Percentiles rank a stretch among this genome's conserved stretches.
Conservation (phyloP, 30 jellyfish, hydroid and myxozoan genomes). For the Chrysaora quinquecirrha region DNA sequence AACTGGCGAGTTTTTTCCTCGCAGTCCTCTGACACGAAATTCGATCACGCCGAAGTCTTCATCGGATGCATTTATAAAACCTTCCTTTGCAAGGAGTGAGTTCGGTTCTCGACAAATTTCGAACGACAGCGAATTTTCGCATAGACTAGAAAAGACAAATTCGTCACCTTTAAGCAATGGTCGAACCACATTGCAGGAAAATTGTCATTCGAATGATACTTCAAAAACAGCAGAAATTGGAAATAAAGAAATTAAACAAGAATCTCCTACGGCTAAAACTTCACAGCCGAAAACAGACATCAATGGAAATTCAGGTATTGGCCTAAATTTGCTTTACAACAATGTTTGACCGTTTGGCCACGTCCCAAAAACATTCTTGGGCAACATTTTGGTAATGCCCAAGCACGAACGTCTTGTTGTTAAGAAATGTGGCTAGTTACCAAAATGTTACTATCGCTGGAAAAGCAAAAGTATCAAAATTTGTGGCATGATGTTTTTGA, state of each 20-base stretch:
- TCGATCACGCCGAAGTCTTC: constrained; percentile 29
- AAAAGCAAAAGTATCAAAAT: too few relatives aligned
- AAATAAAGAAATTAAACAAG: constrained; percentile 32
- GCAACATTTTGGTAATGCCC: too few relatives aligned
- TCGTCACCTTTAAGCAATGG: constrained; percentile 13
- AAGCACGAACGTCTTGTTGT: too few relatives aligned
- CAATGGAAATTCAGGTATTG: constrained; percentile 64
- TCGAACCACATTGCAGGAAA: background rate
- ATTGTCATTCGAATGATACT: background rate
- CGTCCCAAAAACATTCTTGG: too few relatives aligned
- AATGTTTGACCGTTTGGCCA: too few relatives aligned
- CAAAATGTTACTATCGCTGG: too few relatives aligned
- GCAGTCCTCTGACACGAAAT: constrained; percentile 27
- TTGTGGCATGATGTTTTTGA: too few relatives aligned
- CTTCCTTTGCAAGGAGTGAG: constrained; percentile 57
- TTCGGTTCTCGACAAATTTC: constrained; percentile 41
- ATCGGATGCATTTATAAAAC: constrained; percentile 63
- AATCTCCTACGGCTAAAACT: constrained; percentile 11
- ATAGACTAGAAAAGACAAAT: constrained; percentile 28
- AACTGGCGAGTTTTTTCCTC: constrained; percentile 43
- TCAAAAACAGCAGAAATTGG: background rate
- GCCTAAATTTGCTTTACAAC: too few relatives aligned
- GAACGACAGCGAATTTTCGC: constrained; percentile 31
- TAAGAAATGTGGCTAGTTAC: too few relatives aligned
- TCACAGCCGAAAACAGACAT: constrained; percentile 47